Percentiles rank a stretch among this genome's conserved stretches.
Conservation (phyloP, 2,888 invertebrate species). For the Oxyscelio sp. region DNA sequence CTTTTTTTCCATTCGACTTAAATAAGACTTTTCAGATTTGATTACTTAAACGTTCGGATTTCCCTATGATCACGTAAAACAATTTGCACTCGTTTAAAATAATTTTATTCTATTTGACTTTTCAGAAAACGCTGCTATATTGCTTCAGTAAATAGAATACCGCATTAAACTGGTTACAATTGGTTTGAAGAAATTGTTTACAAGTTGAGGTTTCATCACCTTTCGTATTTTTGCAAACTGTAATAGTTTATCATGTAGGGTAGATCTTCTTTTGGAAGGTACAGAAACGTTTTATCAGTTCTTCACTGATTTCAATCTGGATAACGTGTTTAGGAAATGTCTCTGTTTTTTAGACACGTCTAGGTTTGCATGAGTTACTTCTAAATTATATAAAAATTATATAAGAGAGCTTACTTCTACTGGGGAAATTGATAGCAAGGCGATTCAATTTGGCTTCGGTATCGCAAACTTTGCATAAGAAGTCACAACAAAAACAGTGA, state of each 20-base stretch:
- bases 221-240: no score
- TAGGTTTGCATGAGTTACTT: not conserved
- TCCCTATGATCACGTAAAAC: conserved; percentile 45
- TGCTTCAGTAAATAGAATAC: no score
- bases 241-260: no score
- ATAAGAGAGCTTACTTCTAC: not conserved
- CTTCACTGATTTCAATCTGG: not conserved
- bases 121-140: no score
- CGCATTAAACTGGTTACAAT: no score
- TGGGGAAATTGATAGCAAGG: not conserved
- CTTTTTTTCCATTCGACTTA: not conserved
- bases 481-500: conserved; percentile 5
- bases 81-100: conserved; percentile 54
- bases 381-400: no score
- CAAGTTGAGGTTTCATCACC: no score
- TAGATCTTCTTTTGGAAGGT: no score
- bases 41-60: conserved; percentile 26
- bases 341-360: not conserved
- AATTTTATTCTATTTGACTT: no score
- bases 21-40: conserved; percentile 27
- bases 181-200: no score
- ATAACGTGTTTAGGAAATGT: not conserved
- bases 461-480: conserved; percentile 1
- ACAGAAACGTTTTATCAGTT: not conserved
- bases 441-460: not conserved